A percentile compares a stretch with the other conserved stretches of the same genome.
phyloP scores from a whole-genome alignment of 2,888 invertebrate genomes.

The Hedya salicella region DNA sequence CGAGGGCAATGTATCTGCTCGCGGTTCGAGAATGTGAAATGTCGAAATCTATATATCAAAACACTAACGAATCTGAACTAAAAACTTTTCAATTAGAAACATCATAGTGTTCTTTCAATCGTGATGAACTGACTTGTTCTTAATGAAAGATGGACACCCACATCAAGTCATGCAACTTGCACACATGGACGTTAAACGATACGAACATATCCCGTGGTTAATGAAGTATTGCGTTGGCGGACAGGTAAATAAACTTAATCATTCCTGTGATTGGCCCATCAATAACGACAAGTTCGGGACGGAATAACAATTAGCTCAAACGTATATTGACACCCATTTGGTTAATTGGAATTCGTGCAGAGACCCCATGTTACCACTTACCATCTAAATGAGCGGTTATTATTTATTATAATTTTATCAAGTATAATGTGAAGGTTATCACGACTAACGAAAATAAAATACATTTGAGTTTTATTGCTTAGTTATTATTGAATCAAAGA shows the following conservation, averaged over 20 bases:
- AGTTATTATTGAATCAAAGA: neutral
- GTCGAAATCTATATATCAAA: slow-evolving; percentile 62
- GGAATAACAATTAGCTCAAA: slow-evolving; percentile 60
- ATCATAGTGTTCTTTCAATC: slow-evolving; percentile 61
- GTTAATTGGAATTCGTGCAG: slow-evolving; percentile 63
- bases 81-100: slow-evolving; percentile 73
- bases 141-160: slow-evolving; percentile 72
- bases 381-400: slow-evolving; percentile 58
- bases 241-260: slow-evolving; percentile 71
- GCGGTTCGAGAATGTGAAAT: slow-evolving; percentile 34
- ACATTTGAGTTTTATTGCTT: neutral
- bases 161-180: slow-evolving; percentile 56
- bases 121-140: slow-evolving; percentile 71
- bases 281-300: slow-evolving; percentile 47
- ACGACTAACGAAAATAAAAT: neutral
- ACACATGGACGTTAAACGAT: slow-evolving; percentile 44
- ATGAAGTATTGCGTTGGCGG: slow-evolving; percentile 69
- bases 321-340: slow-evolving; percentile 60
- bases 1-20: too few relatives aligned
- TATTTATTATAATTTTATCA: slow-evolving; percentile 54
- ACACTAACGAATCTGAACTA: slow-evolving; percentile 63
- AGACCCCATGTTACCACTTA: slow-evolving; percentile 54
- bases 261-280: slow-evolving; percentile 66
- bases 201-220: slow-evolving; percentile 51
- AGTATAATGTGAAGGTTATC: slow-evolving; percentile 51